Evolutionary conservation across 1,140 invertebrate genomes (phyloP).

Genomic region (Coelopa frigida): DNA sequence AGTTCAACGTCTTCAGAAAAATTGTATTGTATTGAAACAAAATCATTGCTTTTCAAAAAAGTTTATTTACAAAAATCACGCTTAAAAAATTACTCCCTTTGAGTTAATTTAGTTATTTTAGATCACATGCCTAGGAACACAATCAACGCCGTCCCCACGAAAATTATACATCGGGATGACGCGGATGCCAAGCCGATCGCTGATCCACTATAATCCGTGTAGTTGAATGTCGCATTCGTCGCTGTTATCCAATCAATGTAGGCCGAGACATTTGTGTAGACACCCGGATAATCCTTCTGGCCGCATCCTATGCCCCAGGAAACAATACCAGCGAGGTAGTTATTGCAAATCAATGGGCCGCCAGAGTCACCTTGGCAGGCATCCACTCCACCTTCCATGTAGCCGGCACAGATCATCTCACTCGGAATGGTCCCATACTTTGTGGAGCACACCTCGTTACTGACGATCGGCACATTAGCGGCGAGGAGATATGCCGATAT

Average conservation of each 20-base stretch:
- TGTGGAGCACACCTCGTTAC: conserved; percentile 8
- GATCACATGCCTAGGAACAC: too few relatives aligned
- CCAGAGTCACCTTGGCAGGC: conserved; percentile 41
- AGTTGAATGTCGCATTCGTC: too few relatives aligned
- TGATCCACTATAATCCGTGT: too few relatives aligned
- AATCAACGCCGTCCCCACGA: too few relatives aligned
- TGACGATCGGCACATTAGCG: conserved; percentile 15
- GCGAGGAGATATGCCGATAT: conserved; percentile 15
- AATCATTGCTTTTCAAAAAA: too few relatives aligned
- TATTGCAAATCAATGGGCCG: conserved; percentile 27
- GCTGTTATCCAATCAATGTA: conserved; percentile 50
- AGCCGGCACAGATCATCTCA: conserved; percentile 24
- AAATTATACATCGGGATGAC: too few relatives aligned
- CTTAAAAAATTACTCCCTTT: too few relatives aligned
- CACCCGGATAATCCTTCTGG: conserved; percentile 48
- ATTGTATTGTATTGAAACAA: too few relatives aligned
- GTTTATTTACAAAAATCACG: too few relatives aligned
- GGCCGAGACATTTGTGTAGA: conserved; percentile 56
- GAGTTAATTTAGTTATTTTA: too few relatives aligned
- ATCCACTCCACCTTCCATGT: conserved; percentile 23
- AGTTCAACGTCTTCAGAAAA: too few relatives aligned
- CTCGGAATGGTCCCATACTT: conserved; percentile 11
- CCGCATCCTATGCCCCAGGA: conserved; percentile 58
- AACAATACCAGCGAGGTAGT: conserved; percentile 46
- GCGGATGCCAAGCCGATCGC: too few relatives aligned